These are phyloP conservation scores for Lepeophtheirus nordmannii DNA, from an alignment of 2,888 invertebrate genomes.

Conservation along the genomic window DNA sequence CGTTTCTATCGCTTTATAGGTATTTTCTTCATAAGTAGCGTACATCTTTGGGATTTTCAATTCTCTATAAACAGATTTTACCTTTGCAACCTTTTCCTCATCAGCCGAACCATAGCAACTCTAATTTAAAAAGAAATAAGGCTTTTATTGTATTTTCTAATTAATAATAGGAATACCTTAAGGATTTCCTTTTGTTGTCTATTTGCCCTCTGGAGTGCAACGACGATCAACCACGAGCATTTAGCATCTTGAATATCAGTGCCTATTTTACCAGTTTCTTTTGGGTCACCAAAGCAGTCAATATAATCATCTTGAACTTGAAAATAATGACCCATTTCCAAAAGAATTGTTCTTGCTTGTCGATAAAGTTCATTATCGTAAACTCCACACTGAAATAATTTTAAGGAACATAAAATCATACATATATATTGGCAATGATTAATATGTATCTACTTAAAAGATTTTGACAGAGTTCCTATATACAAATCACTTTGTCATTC, in stretches of 20 bases:
- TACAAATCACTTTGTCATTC: too few relatives aligned
- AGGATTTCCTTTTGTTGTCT: slow-evolving; percentile 53
- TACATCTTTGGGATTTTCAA: slow-evolving; percentile 58
- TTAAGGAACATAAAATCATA: slow-evolving; percentile 25
- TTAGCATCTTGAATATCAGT: slow-evolving; percentile 89
- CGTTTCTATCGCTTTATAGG: slow-evolving; percentile 59
- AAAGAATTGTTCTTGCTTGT: slow-evolving; percentile 65
- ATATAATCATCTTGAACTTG: slow-evolving; percentile 66
- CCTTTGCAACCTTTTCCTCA: slow-evolving; percentile 47
- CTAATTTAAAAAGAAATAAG: slow-evolving; percentile 30
- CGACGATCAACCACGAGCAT: slow-evolving; percentile 84
- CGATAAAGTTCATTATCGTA: slow-evolving; percentile 63
- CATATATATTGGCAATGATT: slow-evolving; percentile 22
- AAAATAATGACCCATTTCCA: slow-evolving; percentile 87
- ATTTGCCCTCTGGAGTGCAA: slow-evolving; percentile 62
- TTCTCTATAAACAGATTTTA: slow-evolving; percentile 61
- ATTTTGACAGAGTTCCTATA: too few relatives aligned
- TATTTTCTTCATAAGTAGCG: slow-evolving; percentile 64
- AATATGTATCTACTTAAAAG: slow-evolving; percentile 10
- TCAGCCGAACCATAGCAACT: slow-evolving; percentile 59
- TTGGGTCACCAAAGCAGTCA: slow-evolving; percentile 75
- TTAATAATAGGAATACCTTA: slow-evolving; percentile 36
- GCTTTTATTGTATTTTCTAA: not conserved
- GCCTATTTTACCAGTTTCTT: slow-evolving; percentile 70
- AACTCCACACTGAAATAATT: slow-evolving; percentile 39